Conservation (phyloP, 2,797 vertebrate genomes). For the Semaprochilodus insignis region DNA sequence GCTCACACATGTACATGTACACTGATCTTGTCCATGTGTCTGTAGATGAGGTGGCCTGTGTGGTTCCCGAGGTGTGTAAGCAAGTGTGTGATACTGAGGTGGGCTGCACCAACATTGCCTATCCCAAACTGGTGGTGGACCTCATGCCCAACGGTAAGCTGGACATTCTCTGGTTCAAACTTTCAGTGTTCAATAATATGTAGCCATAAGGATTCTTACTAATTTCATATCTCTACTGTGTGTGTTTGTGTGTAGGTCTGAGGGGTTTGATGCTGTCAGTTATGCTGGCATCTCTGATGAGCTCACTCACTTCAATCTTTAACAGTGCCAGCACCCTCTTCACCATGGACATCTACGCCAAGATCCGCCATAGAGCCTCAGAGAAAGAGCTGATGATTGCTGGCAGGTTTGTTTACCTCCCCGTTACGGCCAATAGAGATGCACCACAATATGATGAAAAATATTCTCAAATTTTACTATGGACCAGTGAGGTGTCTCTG, state of each 20-base stretch:
- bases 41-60: conserved; percentile 89
- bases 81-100: conserved; percentile 80
- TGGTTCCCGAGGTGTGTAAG: conserved; percentile 79
- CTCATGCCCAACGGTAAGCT: conserved; percentile 93
- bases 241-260: conserved; percentile 79
- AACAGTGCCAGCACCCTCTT: conserved; percentile 96
- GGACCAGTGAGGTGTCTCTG: too few relatives aligned
- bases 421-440: too few relatives aligned
- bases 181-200: too few relatives aligned
- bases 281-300: conserved; percentile 98
- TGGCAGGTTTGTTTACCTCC: conserved; percentile 79
- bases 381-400: conserved; percentile 93
- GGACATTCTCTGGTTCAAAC: neutral
- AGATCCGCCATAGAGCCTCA: conserved; percentile 75
- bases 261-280: conserved; percentile 95
- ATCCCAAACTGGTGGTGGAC: conserved; percentile 90
- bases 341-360: conserved; percentile 96
- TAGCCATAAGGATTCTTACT: too few relatives aligned
- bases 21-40: neutral
- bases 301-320: conserved; percentile 96
- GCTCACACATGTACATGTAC: neutral
- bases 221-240: neutral
- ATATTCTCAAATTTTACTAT: too few relatives aligned
- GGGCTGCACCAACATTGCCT: conserved; percentile 94
- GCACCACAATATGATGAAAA: too few relatives aligned